Base-by-base conservation (phyloP, 2,113 vertebrate species). In the Malurus alboscapulatus region DNA sequence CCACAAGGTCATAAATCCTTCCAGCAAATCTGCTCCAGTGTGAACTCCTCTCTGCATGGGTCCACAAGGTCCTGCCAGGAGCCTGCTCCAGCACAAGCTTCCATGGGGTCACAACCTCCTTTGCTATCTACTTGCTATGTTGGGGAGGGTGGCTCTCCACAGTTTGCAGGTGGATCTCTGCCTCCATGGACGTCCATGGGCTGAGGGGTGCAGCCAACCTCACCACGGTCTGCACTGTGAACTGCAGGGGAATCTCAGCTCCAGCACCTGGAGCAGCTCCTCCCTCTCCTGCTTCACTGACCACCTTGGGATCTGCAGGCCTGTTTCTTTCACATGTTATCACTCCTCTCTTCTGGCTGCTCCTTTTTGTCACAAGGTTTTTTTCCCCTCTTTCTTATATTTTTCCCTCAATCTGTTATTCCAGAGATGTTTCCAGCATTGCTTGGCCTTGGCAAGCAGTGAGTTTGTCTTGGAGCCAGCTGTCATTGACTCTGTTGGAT, bases 371-470 rank as follows among this genome's bases (percentile, higher is more conserved):
- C 27, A 27, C 11, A 51, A 36, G 32, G 38, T 38, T 32, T 34
- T 63, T 1, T 30, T 0, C 1, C 3, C 3, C 3, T 1, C 8
- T 19, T 40, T 44, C 20, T 50, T 32, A 44, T 34, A 16, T 18
- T 57, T 63, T 36, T 1, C 3, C 17, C 8, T 3, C 8, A 4
- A 34, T 50, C 50, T 58, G 4, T 66, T 58, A 24, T 58, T 38
- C 25, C 30, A 57, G 18, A 24, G 2, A 9, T 26, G 6, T 24
- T 55, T 27, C 27, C 21, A 44, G 10, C 1, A 0, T 50, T 74
- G 24, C 24, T 40, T n/a, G 50, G 18, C 30, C 30, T 48, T 51
- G 32, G 2, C 12, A 32, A 66, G 36, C 2, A 69, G n/a, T 16
- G 22, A 16, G 40, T 29, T 78, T 40, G 7, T 38, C 32, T 45